phyloP scores from a whole-genome alignment of 2,113 vertebrate species.

The Phylloscopus whistleri region DNA sequence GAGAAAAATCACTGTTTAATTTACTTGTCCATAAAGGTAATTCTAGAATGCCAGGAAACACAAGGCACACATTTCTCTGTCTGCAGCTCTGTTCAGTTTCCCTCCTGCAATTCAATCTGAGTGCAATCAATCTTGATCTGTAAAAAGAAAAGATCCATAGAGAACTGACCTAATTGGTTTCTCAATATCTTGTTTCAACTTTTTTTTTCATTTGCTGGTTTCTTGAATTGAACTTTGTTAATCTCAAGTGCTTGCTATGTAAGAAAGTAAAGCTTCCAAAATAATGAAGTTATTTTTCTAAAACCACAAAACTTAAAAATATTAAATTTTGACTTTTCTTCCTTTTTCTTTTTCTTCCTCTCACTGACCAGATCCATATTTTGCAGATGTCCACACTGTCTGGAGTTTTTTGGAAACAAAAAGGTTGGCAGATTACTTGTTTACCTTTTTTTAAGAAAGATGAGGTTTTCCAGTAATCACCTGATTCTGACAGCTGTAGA shows the following conservation, averaged over 20 bases:
- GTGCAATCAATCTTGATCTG: slow-evolving; percentile 24
- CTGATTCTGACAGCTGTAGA: neutral
- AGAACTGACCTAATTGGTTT: slow-evolving; percentile 29
- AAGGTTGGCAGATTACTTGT: neutral
- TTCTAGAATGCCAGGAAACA: neutral
- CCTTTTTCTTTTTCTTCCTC: neutral
- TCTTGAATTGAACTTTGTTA: neutral
- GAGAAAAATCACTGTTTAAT: neutral
- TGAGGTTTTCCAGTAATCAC: neutral
- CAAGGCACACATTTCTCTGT: neutral
- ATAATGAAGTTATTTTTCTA: neutral
- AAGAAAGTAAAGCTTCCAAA: neutral
- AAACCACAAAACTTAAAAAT: neutral
- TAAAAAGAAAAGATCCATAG: slow-evolving; percentile 12
- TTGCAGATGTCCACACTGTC: neutral
- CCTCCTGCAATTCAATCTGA: neutral
- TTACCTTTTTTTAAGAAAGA: neutral
- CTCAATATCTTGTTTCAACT: neutral
- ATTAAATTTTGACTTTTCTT: neutral
- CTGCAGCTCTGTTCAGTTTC: neutral
- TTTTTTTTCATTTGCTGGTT: neutral
- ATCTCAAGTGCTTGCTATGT: neutral
- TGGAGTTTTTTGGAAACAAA: neutral
- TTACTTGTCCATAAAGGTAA: neutral
- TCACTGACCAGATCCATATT: neutral